Conservation (phyloP, 2,113 vertebrate species). For the Gobius niger region DNA sequence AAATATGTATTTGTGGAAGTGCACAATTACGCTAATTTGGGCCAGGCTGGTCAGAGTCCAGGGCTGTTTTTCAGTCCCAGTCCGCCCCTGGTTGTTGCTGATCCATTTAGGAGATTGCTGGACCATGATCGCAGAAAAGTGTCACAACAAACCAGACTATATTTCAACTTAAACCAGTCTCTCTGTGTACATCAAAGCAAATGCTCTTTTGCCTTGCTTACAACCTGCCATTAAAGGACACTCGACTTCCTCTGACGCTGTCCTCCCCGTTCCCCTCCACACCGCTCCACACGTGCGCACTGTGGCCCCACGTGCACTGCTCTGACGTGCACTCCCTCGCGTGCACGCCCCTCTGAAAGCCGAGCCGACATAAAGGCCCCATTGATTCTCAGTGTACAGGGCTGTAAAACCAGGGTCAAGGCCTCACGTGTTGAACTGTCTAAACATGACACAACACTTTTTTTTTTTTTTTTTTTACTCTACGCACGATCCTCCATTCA, state of each 20-base stretch:
- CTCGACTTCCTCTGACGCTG: not conserved
- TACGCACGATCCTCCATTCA: not conserved
- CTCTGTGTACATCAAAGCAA: no score
- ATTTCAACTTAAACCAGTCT: no score
- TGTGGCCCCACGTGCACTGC: not conserved
- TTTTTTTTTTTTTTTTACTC: not conserved
- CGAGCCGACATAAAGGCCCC: constrained; percentile 36
- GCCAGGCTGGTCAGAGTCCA: no score
- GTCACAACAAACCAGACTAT: no score
- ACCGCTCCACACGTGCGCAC: constrained; percentile 1
- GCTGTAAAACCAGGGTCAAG: constrained; percentile 58
- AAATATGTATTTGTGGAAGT: no score
- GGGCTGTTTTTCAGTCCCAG: no score
- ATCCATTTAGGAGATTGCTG: no score
- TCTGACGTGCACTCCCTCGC: not conserved
- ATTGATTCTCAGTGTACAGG: not conserved
- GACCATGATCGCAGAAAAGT: no score
- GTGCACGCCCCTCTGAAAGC: not conserved
- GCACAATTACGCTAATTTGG: no score
- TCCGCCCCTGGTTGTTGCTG: no score
- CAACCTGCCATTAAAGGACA: not conserved
- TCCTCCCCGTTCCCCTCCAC: not conserved
- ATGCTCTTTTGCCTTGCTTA: not conserved
- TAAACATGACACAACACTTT: not conserved
- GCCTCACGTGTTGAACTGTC: constrained; percentile 28